Evolutionary conservation across 2,888 invertebrate genomes (phyloP), one percentile per base, ranked within the genome.

Genomic region (Unio pictorum): DNA sequence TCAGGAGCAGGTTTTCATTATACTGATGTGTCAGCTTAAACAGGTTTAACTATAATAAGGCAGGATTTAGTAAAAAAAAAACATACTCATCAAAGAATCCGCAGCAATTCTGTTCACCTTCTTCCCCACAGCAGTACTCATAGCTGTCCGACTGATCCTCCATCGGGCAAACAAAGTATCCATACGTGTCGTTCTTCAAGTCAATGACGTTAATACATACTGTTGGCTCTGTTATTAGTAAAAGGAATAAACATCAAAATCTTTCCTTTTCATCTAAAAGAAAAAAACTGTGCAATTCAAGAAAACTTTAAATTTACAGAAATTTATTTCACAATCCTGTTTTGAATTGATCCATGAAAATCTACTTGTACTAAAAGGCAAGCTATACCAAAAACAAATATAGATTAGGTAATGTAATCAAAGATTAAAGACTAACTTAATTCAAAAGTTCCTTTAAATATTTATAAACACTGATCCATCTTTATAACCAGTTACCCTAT

Each of bases 151-250:
- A 54, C 26, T 74, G 54, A 55, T 67, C 62, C 18, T 30, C 59
- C 45, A 73, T 74, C 26, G 78, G 78, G 60, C 78, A 78, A 55
- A 78, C 64, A 45, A 78, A 78, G 56, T 76, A 74, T 0, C 76
- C 78, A 23, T 71, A 72, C 15, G 73, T 75, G 20, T 68, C 67
- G 20, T 73, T 73, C 61, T 64, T 66, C 18, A 73, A 63, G 57
- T 75, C 71, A 28, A 66, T 61, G 59, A 66, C 73, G 61, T 75
- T 75, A 56, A 71, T 73, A 61, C 75, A 75, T 23, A 75, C 61
- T 4, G 57, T 61, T 3, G 75, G 75, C 55, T 73, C 75, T 75
- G 68, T 45, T 45, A 71, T 65, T 45, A 1, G 66, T n/a, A 58
- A 26, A 61, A 55, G 58, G 11, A 18, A 45, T 15, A 45, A 45